Evolutionary conservation across 2,888 invertebrate genomes (phyloP), one percentile per base, ranked within the genome.

Genomic region (Eumacrocentrus americanus): DNA sequence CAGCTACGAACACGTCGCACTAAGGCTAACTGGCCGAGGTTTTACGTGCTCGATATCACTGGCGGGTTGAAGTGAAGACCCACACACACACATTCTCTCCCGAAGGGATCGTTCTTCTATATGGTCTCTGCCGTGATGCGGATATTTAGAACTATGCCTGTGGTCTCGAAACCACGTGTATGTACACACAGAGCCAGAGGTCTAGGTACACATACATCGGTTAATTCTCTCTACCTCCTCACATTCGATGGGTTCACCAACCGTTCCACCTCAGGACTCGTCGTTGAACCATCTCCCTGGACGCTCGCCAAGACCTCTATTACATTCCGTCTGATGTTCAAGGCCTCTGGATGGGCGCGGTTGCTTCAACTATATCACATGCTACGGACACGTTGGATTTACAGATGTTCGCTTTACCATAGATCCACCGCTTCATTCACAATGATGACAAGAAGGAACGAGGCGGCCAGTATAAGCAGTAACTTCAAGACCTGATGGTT

Each of bases 281-380:
- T 47, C 48, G 53, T 61, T 37, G 56, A 52, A 56, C 40, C 50
- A 34, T 60, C 59, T 61, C 23, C 50, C 62, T 77, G 77, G 76
- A 74, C 66, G 68, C 46, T 57, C 63, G 77, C 77, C 77, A 77
- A 76, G 66, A 71, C 67, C 73, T 74, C 73, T 71, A 73, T 77
- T 75, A 72, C 70, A 69, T 73, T 70, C 67, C 70, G 67, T 68
- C 75, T 74, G 71, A 72, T 72, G 70, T 71, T 69, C 66, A 63
- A 65, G 56, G 60, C 9, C 44, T 22, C 29, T 9, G 42, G 38
- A 20, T 58, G 42, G 50, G 18, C 52, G 56, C 20, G 46, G 46
- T 46, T 57, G 46, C 56, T 54, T 51, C 18, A n/a, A 57, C 53
- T 65, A 63, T 70, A 67, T 70, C 65, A 66, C 67, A 62, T 61